Percentiles rank a stretch among this genome's conserved stretches.
Evolutionary conservation across 2,888 invertebrate genomes (phyloP).

Genomic region (Hartigia nigra): DNA sequence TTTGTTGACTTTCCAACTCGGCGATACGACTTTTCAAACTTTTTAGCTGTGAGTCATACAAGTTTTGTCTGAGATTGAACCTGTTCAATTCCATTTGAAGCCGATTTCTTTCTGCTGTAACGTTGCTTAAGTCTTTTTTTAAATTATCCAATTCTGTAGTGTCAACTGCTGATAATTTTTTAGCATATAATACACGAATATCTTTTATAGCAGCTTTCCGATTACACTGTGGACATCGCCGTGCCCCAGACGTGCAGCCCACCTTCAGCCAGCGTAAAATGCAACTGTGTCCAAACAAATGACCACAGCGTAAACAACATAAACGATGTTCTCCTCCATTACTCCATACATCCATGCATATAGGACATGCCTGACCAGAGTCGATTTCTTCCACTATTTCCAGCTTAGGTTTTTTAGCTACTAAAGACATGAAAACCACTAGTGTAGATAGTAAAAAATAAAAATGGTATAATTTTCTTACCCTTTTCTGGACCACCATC

Average conservation of each 20-base stretch:
- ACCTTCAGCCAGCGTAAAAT: slow-evolving; percentile 80
- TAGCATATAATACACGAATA: slow-evolving; percentile 83
- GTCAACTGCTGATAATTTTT: slow-evolving; percentile 80
- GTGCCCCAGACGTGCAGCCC: slow-evolving; percentile 67
- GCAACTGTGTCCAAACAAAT: slow-evolving; percentile 88
- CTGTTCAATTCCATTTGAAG: slow-evolving; percentile 74
- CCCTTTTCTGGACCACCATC: background rate
- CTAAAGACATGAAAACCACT: background rate
- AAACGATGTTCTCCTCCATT: slow-evolving; percentile 87
- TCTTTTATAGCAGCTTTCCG: slow-evolving; percentile 76
- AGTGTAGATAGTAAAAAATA: background rate
- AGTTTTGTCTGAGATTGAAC: slow-evolving; percentile 62
- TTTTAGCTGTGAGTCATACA: slow-evolving; percentile 63
- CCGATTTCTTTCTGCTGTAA: slow-evolving; percentile 70
- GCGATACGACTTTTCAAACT: slow-evolving; percentile 50
- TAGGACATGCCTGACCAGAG: slow-evolving; percentile 82
- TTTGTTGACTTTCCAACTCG: slow-evolving; percentile 44
- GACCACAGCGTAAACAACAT: slow-evolving; percentile 91
- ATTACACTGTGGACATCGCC: slow-evolving; percentile 91
- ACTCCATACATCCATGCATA: slow-evolving; percentile 90
- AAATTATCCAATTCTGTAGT: slow-evolving; percentile 79
- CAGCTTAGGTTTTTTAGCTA: background rate
- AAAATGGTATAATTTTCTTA: background rate
- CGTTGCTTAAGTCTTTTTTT: slow-evolving; percentile 69
- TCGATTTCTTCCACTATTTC: slow-evolving; percentile 48